A percentile compares a stretch with the other conserved stretches of the same genome.
These are phyloP conservation scores for Vanessa atalanta DNA, from an alignment of 1,140 invertebrate species.

Conservation along the genomic window DNA sequence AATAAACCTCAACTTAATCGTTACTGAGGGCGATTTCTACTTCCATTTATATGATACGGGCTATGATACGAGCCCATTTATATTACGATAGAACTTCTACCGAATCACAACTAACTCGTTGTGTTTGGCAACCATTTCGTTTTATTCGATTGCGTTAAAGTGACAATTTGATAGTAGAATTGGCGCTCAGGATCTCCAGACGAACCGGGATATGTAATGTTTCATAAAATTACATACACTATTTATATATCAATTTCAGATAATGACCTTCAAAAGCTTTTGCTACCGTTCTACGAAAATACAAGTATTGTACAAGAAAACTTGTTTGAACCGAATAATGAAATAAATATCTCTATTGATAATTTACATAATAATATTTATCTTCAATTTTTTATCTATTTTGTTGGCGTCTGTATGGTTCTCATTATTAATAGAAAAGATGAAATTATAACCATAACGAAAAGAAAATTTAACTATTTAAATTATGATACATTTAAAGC, in stretches of 20 bases:
- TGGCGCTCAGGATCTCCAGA: neutral
- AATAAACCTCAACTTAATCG: too few species aligned
- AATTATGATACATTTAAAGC: neutral
- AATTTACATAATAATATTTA: constrained; percentile 18
- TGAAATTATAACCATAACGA: constrained; percentile 28
- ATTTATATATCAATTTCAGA: constrained; percentile 25
- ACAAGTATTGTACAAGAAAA: constrained; percentile 1
- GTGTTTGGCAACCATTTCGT: neutral
- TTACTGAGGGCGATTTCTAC: too few species aligned
- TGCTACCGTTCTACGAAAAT: neutral
- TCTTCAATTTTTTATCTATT: constrained; percentile 54
- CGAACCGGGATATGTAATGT: too few species aligned
- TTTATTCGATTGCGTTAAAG: too few species aligned
- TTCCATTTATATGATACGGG: too few species aligned
- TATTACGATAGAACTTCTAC: too few species aligned
- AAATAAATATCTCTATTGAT: constrained; percentile 4
- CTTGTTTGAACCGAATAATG: constrained; percentile 1
- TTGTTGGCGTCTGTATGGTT: constrained; percentile 53
- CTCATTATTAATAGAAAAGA: constrained; percentile 53
- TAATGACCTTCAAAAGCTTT: constrained; percentile 1
- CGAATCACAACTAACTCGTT: too few species aligned
- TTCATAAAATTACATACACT: neutral
- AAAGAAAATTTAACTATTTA: constrained; percentile 26
- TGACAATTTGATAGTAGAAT: neutral
- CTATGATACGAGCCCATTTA: too few species aligned